These are phyloP conservation scores for Acanthurus tractus DNA, from an alignment of 2,797 vertebrate genomes.

Conservation along the genomic window DNA sequence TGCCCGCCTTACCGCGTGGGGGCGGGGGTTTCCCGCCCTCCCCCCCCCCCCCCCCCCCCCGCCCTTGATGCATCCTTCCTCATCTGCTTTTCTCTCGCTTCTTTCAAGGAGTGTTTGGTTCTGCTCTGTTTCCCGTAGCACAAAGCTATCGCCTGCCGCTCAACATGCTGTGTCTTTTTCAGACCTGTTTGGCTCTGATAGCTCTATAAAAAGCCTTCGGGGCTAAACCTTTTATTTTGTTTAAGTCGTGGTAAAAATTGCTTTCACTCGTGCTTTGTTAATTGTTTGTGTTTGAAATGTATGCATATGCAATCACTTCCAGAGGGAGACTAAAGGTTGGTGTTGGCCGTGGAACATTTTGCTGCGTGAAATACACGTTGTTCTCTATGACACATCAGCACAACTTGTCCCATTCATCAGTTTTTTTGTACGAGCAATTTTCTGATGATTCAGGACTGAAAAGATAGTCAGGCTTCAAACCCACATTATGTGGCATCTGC, in stretches of 20 bases:
- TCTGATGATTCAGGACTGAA: background rate
- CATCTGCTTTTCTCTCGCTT: slow-evolving; percentile 29
- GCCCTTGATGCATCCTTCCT: slow-evolving; percentile 31
- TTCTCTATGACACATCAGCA: background rate
- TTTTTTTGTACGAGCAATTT: background rate
- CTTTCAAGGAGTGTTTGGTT: slow-evolving; percentile 36
- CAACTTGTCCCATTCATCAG: background rate
- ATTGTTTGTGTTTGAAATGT: slow-evolving; percentile 16
- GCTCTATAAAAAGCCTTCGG: slow-evolving; percentile 1
- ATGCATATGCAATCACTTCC: background rate
- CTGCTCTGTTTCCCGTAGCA: slow-evolving; percentile 61
- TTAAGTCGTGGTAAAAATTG: slow-evolving; percentile 15
- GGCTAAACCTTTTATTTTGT: background rate
- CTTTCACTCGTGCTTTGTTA: slow-evolving; percentile 10
- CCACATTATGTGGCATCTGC: too few species aligned
- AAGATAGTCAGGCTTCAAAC: background rate
- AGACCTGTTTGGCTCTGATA: slow-evolving; percentile 41
- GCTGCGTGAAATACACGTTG: slow-evolving; percentile 3
- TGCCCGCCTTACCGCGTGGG: too few species aligned
- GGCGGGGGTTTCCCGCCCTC: too few species aligned
- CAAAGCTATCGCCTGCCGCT: slow-evolving; percentile 21
- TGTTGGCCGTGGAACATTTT: background rate
- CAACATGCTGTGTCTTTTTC: slow-evolving; percentile 38
- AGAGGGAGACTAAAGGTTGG: background rate
- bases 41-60: background rate